Conservation (phyloP, 2,888 invertebrate species). For the Mythimna ferrago region DNA sequence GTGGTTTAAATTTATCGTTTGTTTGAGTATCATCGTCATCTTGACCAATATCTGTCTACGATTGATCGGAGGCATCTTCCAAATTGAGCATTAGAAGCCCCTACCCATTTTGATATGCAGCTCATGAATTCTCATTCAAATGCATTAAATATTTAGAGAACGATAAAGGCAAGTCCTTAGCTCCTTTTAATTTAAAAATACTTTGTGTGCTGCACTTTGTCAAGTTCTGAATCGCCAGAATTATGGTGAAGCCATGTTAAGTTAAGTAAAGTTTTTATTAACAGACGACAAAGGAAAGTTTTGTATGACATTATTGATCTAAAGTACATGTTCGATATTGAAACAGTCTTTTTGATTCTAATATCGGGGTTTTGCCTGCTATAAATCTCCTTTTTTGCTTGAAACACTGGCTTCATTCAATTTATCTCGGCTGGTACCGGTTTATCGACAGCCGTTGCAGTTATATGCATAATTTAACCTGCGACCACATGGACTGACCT, state of each 20-base stretch:
- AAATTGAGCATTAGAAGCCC: conserved; percentile 27
- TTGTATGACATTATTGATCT: too few relatives aligned
- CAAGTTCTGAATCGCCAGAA: conserved; percentile 24
- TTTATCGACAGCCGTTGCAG: conserved; percentile 65
- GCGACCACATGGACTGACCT: conserved; percentile 62
- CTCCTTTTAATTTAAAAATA: conserved; percentile 36
- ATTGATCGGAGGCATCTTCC: conserved; percentile 3
- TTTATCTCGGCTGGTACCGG: conserved; percentile 38
- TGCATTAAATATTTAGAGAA: conserved; percentile 29
- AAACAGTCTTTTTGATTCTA: not conserved
- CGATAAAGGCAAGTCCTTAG: conserved; percentile 35
- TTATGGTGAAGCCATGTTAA: not conserved
- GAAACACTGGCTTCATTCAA: conserved; percentile 49
- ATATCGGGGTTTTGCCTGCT: not conserved
- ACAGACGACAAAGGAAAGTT: not conserved
- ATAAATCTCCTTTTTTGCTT: conserved; percentile 17
- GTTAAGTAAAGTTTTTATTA: not conserved
- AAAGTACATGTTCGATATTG: not conserved
- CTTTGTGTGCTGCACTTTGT: conserved; percentile 36
- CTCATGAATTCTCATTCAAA: conserved; percentile 29
- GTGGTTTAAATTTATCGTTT: conserved; percentile 31
- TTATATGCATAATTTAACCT: conserved; percentile 71
- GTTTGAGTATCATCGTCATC: conserved; percentile 31
- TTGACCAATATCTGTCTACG: not conserved
- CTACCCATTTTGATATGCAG: conserved; percentile 16